phyloP scores from a whole-genome alignment of 2,888 invertebrate genomes.

The Saturnia japonica region DNA sequence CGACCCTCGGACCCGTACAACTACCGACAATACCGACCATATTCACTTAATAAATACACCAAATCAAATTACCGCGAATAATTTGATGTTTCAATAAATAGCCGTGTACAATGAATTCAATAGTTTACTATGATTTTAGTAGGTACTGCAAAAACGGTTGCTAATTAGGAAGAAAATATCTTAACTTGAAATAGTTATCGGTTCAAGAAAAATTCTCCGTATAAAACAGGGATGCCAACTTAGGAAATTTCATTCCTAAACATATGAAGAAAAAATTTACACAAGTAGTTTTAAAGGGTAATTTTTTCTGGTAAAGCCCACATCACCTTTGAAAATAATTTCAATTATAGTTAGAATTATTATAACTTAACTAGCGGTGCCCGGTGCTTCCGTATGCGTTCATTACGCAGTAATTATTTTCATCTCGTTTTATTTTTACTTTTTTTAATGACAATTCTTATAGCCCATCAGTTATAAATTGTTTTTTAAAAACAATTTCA shows the following conservation, averaged over 20 bases:
- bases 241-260: too few species aligned
- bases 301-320: too few species aligned
- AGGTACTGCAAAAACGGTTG: background rate
- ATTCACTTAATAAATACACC: conserved; percentile 57
- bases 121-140: background rate
- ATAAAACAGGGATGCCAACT: too few species aligned
- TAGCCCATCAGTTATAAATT: too few species aligned
- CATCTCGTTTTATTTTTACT: too few species aligned
- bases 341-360: background rate
- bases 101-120: background rate
- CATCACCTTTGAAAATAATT: background rate
- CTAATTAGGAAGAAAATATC: background rate
- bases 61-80: conserved; percentile 46
- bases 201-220: background rate
- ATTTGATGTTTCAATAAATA: background rate
- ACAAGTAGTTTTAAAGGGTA: too few species aligned
- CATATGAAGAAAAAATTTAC: too few species aligned
- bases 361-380: too few species aligned
- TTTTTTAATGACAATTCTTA: too few species aligned
- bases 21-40: conserved; percentile 75
- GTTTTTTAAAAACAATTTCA: too few species aligned
- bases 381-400: too few species aligned
- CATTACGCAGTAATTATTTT: too few species aligned
- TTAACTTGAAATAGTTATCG: background rate
- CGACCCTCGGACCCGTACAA: conserved; percentile 52